Conservation (phyloP, 1,140 invertebrate species). For the Leptinotarsa defecta region DNA sequence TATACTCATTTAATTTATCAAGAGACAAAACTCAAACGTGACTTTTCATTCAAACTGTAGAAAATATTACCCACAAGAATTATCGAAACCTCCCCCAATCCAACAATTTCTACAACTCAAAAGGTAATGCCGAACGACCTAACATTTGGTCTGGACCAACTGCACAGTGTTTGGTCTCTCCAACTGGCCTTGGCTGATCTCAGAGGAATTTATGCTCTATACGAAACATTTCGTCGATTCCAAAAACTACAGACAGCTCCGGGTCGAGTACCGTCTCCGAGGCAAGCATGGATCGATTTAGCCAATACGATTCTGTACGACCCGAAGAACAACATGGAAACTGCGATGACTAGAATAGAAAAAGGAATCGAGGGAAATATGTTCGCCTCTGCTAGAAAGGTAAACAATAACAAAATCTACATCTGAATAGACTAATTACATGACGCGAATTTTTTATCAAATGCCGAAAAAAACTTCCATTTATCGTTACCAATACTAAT, state of each 20-base stretch:
- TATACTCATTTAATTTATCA: not conserved
- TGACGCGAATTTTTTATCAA: not conserved
- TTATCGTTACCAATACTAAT: too few species aligned
- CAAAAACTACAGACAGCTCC: constrained; percentile 59
- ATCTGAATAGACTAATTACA: not conserved
- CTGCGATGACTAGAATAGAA: constrained; percentile 59
- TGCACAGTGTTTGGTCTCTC: constrained; percentile 64
- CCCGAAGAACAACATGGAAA: constrained; percentile 59
- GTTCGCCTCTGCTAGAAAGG: constrained; percentile 67
- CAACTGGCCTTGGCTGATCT: constrained; percentile 60
- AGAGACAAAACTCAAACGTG: not conserved
- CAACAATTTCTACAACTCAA: constrained; percentile 5
- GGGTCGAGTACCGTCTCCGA: constrained; percentile 57
- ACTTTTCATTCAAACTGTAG: not conserved
- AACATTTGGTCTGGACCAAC: constrained; percentile 53
- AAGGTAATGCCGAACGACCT: constrained; percentile 47
- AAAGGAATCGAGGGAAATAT: constrained; percentile 63
- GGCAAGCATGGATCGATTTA: constrained; percentile 65
- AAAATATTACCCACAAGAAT: too few species aligned
- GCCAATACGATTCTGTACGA: constrained; percentile 66
- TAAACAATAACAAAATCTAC: constrained; percentile 53
- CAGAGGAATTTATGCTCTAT: constrained; percentile 62
- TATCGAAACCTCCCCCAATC: too few species aligned
- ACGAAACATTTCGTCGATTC: constrained; percentile 64
- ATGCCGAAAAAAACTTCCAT: not conserved